Evolutionary conservation across 2,113 vertebrate genomes (phyloP).

Genomic region (Paramormyrops kingsleyae): DNA sequence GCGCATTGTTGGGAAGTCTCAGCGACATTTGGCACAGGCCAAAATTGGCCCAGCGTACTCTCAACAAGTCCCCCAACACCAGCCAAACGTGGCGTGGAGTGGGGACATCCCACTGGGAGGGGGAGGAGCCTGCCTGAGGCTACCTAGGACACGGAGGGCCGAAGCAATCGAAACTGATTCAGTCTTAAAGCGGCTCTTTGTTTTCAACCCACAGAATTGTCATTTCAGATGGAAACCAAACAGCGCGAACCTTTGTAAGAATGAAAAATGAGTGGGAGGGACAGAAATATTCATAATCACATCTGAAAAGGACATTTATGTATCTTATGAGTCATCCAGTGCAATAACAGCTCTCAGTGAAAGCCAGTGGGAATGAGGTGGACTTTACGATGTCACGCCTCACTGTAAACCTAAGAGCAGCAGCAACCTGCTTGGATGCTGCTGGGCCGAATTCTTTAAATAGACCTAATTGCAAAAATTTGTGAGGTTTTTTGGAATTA

Average conservation of each 20-base stretch:
- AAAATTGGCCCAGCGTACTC: not conserved
- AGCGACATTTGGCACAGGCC: not conserved
- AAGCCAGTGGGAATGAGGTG: not conserved
- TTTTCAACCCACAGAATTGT: not conserved
- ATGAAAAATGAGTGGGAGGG: not conserved
- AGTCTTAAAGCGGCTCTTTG: not conserved
- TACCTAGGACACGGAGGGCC: not conserved
- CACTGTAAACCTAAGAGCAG: not conserved
- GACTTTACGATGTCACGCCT: not conserved
- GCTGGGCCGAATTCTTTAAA: not conserved
- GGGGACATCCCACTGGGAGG: not conserved
- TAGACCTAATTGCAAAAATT: not conserved
- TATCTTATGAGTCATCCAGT: not conserved
- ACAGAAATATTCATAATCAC: constrained; percentile 13
- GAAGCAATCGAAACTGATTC: not conserved
- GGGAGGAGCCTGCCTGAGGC: not conserved
- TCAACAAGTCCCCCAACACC: not conserved
- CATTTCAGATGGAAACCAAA: not conserved
- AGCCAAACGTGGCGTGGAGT: not conserved
- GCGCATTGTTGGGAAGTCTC: not conserved
- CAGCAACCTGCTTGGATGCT: no score
- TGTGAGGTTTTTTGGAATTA: not conserved
- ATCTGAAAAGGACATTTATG: constrained; percentile 8
- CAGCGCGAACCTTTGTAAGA: not conserved
- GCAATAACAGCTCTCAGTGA: not conserved